These are phyloP conservation scores for Centruroides sculpturatus DNA, from an alignment of 1,140 invertebrate species.

Conservation along the genomic window DNA sequence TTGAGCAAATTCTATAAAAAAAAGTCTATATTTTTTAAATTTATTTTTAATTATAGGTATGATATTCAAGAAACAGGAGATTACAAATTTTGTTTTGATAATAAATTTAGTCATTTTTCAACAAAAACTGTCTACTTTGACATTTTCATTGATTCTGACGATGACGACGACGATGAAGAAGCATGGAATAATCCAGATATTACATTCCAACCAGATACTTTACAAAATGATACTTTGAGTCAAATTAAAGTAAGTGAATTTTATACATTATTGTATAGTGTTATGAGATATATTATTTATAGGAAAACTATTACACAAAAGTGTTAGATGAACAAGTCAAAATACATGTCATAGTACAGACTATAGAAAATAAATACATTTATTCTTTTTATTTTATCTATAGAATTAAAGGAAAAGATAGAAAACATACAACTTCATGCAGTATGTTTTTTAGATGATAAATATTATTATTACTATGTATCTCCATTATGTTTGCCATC, in stretches of 20 bases:
- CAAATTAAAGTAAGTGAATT: conserved; percentile 39
- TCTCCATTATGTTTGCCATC: no score
- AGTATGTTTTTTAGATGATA: no score
- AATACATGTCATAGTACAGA: no score
- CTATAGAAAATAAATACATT: no score
- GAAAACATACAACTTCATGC: no score
- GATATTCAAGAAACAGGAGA: conserved; percentile 40
- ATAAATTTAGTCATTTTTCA: conserved; percentile 59
- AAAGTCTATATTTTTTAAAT: neutral
- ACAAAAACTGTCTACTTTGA: conserved; percentile 68
- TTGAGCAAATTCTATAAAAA: no score
- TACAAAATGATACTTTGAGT: conserved; percentile 45
- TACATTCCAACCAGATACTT: conserved; percentile 32
- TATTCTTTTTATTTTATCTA: no score
- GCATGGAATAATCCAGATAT: conserved; percentile 30
- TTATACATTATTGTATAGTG: neutral
- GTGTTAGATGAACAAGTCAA: no score
- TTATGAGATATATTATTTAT: no score
- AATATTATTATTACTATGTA: no score
- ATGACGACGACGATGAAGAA: conserved; percentile 35
- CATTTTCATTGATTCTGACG: conserved; percentile 44
- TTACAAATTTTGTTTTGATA: conserved; percentile 66
- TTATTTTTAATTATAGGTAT: conserved; percentile 22
- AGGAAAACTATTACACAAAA: no score
- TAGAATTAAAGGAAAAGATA: no score